phyloP scores from a whole-genome alignment of 1,140 invertebrate genomes.

The Brachionus plicatilis region DNA sequence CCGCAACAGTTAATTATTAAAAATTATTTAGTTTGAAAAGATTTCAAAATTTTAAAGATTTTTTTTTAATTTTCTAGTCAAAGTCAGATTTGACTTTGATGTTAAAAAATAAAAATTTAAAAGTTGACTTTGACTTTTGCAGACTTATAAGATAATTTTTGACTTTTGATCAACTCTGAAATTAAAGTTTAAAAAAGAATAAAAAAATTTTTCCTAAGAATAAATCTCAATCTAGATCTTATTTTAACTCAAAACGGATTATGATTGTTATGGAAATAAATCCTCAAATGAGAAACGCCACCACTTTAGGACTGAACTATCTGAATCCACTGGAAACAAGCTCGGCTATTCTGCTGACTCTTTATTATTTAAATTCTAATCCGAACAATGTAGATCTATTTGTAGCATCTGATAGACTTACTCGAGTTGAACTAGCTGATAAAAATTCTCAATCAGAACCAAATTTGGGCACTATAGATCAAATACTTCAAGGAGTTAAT shows the following conservation, averaged over 20 bases:
- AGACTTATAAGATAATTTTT: neutral
- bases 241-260: neutral
- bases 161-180: too few species aligned
- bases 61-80: too few species aligned
- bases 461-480: neutral
- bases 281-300: conserved; percentile 18
- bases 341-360: neutral
- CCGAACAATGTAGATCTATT: conserved; percentile 16
- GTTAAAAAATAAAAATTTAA: too few species aligned
- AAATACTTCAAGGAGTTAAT: neutral
- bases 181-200: neutral
- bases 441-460: conserved; percentile 3
- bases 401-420: neutral
- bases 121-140: too few species aligned
- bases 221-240: conserved; percentile 21
- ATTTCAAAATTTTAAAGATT: neutral
- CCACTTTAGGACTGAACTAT: neutral
- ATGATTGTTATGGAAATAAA: conserved; percentile 20
- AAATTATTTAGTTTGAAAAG: too few species aligned
- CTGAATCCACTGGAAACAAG: neutral
- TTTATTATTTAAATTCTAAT: neutral
- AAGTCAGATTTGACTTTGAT: too few species aligned
- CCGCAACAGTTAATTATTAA: too few species aligned
- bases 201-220: neutral
- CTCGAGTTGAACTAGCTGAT: conserved; percentile 6